Percentiles rank a stretch among this genome's conserved stretches.
phyloP scores from a whole-genome alignment of 2,797 vertebrate genomes.

The Myotis planiceps region DNA sequence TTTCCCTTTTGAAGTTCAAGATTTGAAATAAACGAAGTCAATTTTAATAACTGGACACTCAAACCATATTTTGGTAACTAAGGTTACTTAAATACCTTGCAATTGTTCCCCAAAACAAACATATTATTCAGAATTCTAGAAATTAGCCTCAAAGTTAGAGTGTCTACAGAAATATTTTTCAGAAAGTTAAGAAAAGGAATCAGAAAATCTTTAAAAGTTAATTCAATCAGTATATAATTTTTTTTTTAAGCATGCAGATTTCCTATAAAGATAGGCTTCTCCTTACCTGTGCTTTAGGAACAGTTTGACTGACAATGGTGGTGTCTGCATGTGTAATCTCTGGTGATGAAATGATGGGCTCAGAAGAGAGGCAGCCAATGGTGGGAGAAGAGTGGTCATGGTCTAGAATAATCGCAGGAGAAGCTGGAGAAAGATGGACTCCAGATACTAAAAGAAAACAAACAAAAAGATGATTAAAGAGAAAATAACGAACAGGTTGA shows the following conservation, averaged over 20 bases:
- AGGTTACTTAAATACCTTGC: not conserved
- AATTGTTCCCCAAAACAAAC: not conserved
- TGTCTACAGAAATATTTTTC: not conserved
- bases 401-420: slow-evolving; percentile 79
- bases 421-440: slow-evolving; percentile 72
- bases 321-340: slow-evolving; percentile 58
- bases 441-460: slow-evolving; percentile 79
- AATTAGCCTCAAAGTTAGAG: slow-evolving; percentile 23
- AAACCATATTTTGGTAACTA: not conserved
- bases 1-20: not conserved
- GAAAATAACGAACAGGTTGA: not conserved
- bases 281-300: slow-evolving; percentile 81
- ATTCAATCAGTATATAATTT: not conserved
- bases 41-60: slow-evolving; percentile 21
- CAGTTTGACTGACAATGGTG: slow-evolving; percentile 7
- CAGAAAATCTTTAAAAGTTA: not conserved
- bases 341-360: slow-evolving; percentile 69
- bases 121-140: not conserved
- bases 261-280: not conserved
- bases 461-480: not conserved
- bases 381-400: slow-evolving; percentile 65
- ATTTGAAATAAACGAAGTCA: not conserved
- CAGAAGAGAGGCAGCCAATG: slow-evolving; percentile 68
- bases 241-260: not conserved
- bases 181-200: not conserved